phyloP scores from a whole-genome alignment of 2,797 vertebrate genomes.

The Sciurus carolinensis region DNA sequence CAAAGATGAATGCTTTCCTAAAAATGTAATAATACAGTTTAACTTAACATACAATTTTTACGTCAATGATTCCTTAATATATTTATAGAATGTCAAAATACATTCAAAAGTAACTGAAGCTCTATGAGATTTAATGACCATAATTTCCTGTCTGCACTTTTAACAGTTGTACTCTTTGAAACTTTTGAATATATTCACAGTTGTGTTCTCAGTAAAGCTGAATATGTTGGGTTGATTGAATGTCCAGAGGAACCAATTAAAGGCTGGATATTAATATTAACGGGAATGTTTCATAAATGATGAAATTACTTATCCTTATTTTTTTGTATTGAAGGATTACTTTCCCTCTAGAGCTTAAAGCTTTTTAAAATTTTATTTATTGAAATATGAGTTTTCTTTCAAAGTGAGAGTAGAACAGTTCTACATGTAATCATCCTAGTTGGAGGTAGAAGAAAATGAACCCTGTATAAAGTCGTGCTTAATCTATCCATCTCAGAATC shows the following conservation, averaged over 20 bases:
- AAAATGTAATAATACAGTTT: conserved; percentile 73
- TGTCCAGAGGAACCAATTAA: conserved; percentile 83
- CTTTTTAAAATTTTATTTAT: conserved; percentile 51
- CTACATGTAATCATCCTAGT: conserved; percentile 13
- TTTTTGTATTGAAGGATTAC: conserved; percentile 41
- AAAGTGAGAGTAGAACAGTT: conserved; percentile 34
- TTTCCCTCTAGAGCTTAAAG: conserved; percentile 63
- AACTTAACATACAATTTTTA: conserved; percentile 80
- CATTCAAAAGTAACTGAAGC: conserved; percentile 71
- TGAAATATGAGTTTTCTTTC: conserved; percentile 22
- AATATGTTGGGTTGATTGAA: conserved; percentile 68
- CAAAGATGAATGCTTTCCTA: conserved; percentile 66
- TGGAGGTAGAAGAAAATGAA: conserved; percentile 59
- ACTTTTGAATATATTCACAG: conserved; percentile 68
- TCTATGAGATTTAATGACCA: conserved; percentile 74
- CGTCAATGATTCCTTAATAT: conserved; percentile 76
- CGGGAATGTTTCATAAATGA: conserved; percentile 67
- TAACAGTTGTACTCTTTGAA: conserved; percentile 69
- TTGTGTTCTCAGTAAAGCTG: conserved; percentile 42
- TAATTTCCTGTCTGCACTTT: conserved; percentile 76
- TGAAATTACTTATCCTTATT: conserved; percentile 66
- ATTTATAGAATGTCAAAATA: conserved; percentile 83
- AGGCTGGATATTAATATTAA: conserved; percentile 79
- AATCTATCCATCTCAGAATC: not conserved
- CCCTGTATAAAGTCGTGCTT: not conserved